Evolutionary conservation across 1,140 invertebrate species (phyloP).

Genomic region (Cardiocondyla obscurior): DNA sequence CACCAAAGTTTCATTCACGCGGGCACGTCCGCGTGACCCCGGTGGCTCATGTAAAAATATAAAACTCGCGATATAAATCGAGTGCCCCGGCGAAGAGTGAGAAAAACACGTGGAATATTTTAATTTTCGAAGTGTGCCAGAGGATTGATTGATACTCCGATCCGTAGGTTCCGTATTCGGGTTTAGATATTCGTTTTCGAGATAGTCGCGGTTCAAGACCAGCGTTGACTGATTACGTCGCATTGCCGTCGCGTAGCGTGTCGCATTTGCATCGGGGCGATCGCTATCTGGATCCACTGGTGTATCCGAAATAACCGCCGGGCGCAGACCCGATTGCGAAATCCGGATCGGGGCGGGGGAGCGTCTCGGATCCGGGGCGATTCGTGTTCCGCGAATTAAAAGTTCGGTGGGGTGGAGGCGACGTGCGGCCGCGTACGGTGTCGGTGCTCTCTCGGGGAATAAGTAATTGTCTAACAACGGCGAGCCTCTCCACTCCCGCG

Average conservation of each 20-base stretch:
- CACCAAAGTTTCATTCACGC: not conserved
- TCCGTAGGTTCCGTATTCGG: not conserved
- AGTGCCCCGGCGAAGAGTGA: not conserved
- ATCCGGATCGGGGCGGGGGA: not conserved
- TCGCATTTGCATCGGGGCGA: constrained; percentile 16
- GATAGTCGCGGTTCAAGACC: not conserved
- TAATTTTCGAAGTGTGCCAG: not conserved
- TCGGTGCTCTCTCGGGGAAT: constrained; percentile 21
- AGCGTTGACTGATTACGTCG: constrained; percentile 33
- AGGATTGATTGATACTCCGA: constrained; percentile 4
- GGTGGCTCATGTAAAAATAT: not conserved
- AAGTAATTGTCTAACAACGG: constrained; percentile 65
- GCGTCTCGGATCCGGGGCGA: not conserved
- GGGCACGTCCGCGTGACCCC: too few species aligned
- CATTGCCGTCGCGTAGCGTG: not conserved
- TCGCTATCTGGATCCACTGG: constrained; percentile 13
- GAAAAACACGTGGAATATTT: not conserved
- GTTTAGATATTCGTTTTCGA: constrained; percentile 10
- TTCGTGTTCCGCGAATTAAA: constrained; percentile 26
- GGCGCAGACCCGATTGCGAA: not conserved
- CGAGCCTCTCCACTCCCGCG: constrained; percentile 22
- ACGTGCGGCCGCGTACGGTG: not conserved
- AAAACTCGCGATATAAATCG: not conserved
- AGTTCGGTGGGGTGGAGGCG: constrained; percentile 1
- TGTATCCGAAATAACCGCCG: constrained; percentile 20